Evolutionary conservation across 2,888 invertebrate species (phyloP).

Genomic region (Gerosis bhagava): DNA sequence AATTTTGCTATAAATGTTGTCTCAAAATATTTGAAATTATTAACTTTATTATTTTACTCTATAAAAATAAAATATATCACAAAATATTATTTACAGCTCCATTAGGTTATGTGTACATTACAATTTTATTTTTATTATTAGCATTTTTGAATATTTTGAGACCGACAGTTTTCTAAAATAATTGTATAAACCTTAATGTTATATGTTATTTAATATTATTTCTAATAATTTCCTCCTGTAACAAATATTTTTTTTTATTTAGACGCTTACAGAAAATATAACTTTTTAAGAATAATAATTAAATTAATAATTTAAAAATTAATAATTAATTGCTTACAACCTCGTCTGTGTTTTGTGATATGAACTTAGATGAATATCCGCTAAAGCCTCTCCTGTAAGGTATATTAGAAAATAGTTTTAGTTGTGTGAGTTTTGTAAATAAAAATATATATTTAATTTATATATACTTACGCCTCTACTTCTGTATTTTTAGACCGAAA

Average conservation of each 20-base stretch:
- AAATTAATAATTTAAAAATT: too few relatives aligned
- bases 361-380: constrained; percentile 24
- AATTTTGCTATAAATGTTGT: constrained; percentile 9
- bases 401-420: too few relatives aligned
- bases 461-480: constrained; percentile 9
- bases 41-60: too few relatives aligned
- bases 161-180: constrained; percentile 2
- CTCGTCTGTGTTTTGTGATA: constrained; percentile 62
- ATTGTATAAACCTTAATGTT: neutral
- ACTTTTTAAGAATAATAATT: too few relatives aligned
- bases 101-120: neutral
- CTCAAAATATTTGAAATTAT: constrained; percentile 21
- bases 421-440: constrained; percentile 12
- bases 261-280: too few relatives aligned
- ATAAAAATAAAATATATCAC: too few relatives aligned
- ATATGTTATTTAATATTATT: neutral
- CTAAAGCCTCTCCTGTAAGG: constrained; percentile 2
- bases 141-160: constrained; percentile 7
- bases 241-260: neutral
- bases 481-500: constrained; percentile 21
- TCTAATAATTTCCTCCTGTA: constrained; percentile 8
- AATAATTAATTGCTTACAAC: constrained; percentile 41
- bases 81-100: neutral
- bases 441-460: constrained; percentile 13
- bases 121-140: too few relatives aligned